Percentiles rank a stretch among this genome's conserved stretches.
phyloP scores from a whole-genome alignment of 2,888 invertebrate genomes.

The Microctonus aethiopoides region DNA sequence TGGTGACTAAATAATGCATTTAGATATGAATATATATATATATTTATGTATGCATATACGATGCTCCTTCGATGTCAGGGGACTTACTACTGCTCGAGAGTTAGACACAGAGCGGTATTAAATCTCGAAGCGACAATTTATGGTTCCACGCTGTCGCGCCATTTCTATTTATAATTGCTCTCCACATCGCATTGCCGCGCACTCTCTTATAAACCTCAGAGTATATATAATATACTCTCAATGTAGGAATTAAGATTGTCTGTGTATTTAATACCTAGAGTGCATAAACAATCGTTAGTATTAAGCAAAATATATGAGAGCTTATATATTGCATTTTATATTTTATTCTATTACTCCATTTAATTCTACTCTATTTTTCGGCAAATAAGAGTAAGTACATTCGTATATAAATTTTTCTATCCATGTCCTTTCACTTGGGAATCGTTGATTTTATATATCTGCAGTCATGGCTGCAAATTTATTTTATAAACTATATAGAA shows the following conservation, averaged over 20 bases:
- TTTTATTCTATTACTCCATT: not conserved
- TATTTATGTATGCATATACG: not conserved
- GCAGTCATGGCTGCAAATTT: conserved; percentile 22
- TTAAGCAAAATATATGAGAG: conserved; percentile 1
- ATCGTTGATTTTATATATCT: conserved; percentile 29
- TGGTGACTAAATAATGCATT: conserved; percentile 7
- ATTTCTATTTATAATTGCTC: conserved; percentile 59
- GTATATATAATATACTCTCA: conserved; percentile 13
- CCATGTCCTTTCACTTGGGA: conserved; percentile 29
- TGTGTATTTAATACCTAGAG: not conserved
- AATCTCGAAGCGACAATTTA: conserved; percentile 60
- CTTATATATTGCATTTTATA: not conserved
- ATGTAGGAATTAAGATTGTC: conserved; percentile 5
- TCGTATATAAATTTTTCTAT: too few species aligned
- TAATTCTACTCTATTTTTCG: too few species aligned
- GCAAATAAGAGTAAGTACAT: not conserved
- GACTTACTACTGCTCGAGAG: conserved; percentile 9
- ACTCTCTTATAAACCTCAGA: conserved; percentile 17
- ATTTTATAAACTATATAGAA: not conserved
- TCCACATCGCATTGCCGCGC: conserved; percentile 35
- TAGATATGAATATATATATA: conserved; percentile 14
- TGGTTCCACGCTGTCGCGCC: conserved; percentile 57
- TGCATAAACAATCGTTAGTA: conserved; percentile 23
- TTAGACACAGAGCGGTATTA: conserved; percentile 41
- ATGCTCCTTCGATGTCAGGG: conserved; percentile 20